A percentile compares a stretch with the other conserved stretches of the same genome.
Conservation (phyloP, 2,888 invertebrate species). For the Eilema griseolum region DNA sequence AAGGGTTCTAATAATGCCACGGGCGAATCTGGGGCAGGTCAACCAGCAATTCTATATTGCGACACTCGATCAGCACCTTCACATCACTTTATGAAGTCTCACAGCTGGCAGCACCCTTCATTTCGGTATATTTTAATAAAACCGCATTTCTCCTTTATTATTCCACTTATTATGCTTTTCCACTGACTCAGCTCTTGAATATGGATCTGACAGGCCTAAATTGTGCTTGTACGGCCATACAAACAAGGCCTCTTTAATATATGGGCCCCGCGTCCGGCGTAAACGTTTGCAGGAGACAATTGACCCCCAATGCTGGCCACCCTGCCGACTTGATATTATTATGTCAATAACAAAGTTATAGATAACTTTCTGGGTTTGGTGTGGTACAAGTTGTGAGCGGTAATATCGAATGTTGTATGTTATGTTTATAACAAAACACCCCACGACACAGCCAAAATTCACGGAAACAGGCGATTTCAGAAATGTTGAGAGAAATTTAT, state of each 20-base stretch:
- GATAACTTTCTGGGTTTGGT: constrained; percentile 45
- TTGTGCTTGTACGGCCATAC: not conserved
- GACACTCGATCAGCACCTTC: not conserved
- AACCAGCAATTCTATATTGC: no score
- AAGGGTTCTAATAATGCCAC: no score
- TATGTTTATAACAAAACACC: no score
- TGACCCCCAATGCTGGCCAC: constrained; percentile 36
- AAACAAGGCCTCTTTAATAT: constrained; percentile 14
- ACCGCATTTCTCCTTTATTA: not conserved
- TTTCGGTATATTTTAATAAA: not conserved
- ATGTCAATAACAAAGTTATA: constrained; percentile 60
- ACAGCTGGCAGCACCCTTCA: not conserved
- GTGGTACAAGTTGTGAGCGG: constrained; percentile 31
- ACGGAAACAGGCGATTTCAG: no score
- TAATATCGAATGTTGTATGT: no score
- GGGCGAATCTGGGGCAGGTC: no score
- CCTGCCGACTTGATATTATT: constrained; percentile 54
- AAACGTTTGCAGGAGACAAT: constrained; percentile 28
- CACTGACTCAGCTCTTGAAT: not conserved
- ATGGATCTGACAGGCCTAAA: not conserved
- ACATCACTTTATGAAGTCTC: not conserved
- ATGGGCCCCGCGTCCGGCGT: constrained; percentile 13
- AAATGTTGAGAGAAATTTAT: no score
- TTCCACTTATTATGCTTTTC: not conserved
- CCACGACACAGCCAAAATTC: no score